Percentiles rank a stretch among this genome's conserved stretches.
Conservation (phyloP, 2,888 invertebrate genomes). For the Coleophora flavipennella region DNA sequence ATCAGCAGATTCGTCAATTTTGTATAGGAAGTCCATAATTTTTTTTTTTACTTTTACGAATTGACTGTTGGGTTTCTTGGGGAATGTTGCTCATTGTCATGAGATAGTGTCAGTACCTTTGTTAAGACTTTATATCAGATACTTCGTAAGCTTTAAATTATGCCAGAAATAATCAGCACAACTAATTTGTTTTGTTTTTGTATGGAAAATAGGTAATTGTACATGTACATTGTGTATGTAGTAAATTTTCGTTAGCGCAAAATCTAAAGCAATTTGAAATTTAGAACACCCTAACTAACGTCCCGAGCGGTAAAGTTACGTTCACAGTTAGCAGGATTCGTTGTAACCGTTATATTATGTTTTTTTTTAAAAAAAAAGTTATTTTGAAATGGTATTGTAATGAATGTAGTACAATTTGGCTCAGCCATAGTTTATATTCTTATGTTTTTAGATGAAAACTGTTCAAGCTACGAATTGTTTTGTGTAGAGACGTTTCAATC, state of each 20-base stretch:
- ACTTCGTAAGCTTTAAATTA: conserved; percentile 22
- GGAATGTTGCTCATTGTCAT: too few species aligned
- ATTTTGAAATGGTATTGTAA: conserved; percentile 17
- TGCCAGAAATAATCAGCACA: conserved; percentile 20
- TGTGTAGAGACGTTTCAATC: too few species aligned
- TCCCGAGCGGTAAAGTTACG: not conserved
- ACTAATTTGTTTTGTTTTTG: conserved; percentile 8
- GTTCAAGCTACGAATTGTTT: too few species aligned
- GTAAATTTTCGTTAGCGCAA: conserved; percentile 1
- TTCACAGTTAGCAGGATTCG: too few species aligned
- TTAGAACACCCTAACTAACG: not conserved
- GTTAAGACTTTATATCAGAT: too few species aligned
- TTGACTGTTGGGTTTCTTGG: too few species aligned
- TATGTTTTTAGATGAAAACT: conserved; percentile 15
- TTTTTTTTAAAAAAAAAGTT: too few species aligned
- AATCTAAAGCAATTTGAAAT: conserved; percentile 1
- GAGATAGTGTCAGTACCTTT: too few species aligned
- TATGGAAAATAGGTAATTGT: conserved; percentile 1
- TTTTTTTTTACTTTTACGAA: too few species aligned
- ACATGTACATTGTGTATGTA: conserved; percentile 1
- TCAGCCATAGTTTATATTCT: conserved; percentile 37
- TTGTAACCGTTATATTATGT: not conserved
- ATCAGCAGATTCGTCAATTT: too few species aligned
- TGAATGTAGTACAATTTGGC: conserved; percentile 45
- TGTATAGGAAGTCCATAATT: too few species aligned